These are phyloP conservation scores for Lycaena phlaeas DNA, from an alignment of 2,888 invertebrate species.

Conservation along the genomic window DNA sequence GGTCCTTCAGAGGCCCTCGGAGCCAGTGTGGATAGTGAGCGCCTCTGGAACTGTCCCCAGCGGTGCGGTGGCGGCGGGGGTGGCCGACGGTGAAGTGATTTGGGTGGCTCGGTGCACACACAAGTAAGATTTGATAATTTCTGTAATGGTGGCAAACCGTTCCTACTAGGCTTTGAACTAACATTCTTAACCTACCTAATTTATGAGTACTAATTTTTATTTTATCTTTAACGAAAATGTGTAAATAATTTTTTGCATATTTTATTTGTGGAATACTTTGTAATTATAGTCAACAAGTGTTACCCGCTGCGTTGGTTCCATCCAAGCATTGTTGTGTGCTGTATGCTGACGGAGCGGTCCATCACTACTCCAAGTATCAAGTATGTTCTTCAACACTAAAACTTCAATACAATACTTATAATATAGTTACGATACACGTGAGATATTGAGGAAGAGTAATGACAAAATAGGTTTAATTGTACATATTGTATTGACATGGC, in stretches of 20 bases:
- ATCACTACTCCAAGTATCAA: slow-evolving; percentile 55
- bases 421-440: too few relatives aligned
- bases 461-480: too few relatives aligned
- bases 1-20: slow-evolving; percentile 36
- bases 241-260: too few relatives aligned
- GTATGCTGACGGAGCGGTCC: slow-evolving; percentile 41
- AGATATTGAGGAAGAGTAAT: too few relatives aligned
- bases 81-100: slow-evolving; percentile 38
- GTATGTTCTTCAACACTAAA: slow-evolving; percentile 21
- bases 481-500: too few relatives aligned
- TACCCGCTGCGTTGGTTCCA: slow-evolving; percentile 53
- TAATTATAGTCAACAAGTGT: slow-evolving; percentile 34
- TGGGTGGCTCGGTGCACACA: slow-evolving; percentile 59
- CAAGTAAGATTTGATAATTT: slow-evolving; percentile 36
- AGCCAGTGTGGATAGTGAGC: slow-evolving; percentile 58
- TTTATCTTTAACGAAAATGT: too few relatives aligned
- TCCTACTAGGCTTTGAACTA: too few relatives aligned
- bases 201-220: too few relatives aligned
- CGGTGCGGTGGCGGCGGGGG: slow-evolving; percentile 52
- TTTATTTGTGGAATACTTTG: too few relatives aligned
- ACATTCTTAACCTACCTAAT: too few relatives aligned
- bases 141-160: too few relatives aligned
- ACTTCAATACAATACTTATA: neutral
- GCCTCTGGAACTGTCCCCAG: slow-evolving; percentile 59
- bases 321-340: slow-evolving; percentile 52